These are phyloP conservation scores for Saccostrea cuccullata DNA, from an alignment of 1,140 invertebrate species.

Conservation along the genomic window DNA sequence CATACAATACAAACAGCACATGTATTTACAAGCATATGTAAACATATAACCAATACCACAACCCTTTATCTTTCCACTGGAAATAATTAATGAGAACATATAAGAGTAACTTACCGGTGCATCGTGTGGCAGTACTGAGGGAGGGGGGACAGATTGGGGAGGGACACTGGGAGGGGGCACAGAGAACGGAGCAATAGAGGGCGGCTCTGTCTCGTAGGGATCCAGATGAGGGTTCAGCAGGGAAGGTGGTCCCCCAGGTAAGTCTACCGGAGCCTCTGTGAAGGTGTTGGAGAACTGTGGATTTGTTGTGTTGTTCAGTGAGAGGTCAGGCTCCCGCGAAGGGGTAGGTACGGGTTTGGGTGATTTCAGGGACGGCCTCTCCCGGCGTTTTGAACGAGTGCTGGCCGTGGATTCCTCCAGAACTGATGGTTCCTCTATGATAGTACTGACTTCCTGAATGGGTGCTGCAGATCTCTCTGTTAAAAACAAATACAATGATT, in stretches of 20 bases:
- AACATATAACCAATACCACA: background rate
- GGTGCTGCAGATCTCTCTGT: conserved; percentile 46
- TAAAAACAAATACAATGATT: background rate
- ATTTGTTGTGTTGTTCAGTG: conserved; percentile 34
- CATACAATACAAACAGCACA: too few relatives aligned
- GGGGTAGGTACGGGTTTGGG: conserved; percentile 40
- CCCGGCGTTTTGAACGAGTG: conserved; percentile 27
- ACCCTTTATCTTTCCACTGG: too few relatives aligned
- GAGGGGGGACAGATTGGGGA: conserved; percentile 60
- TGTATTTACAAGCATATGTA: too few relatives aligned
- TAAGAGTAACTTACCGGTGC: conserved; percentile 68
- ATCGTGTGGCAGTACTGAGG: conserved; percentile 45
- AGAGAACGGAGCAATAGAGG: conserved; percentile 56
- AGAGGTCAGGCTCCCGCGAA: conserved; percentile 18
- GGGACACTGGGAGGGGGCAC: conserved; percentile 58
- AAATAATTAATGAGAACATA: too few relatives aligned
- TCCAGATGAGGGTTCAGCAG: conserved; percentile 44
- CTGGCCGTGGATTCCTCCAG: conserved; percentile 36
- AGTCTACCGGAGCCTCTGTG: conserved; percentile 43
- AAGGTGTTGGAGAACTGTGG: conserved; percentile 47
- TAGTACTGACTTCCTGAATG: conserved; percentile 54
- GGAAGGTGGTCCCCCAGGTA: conserved; percentile 42
- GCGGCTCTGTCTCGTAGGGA: conserved; percentile 53
- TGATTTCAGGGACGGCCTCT: conserved; percentile 39
- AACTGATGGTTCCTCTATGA: conserved; percentile 53